These are phyloP conservation scores for Podocnemis expansa DNA, from an alignment of 2,113 vertebrate genomes.

Conservation along the genomic window DNA sequence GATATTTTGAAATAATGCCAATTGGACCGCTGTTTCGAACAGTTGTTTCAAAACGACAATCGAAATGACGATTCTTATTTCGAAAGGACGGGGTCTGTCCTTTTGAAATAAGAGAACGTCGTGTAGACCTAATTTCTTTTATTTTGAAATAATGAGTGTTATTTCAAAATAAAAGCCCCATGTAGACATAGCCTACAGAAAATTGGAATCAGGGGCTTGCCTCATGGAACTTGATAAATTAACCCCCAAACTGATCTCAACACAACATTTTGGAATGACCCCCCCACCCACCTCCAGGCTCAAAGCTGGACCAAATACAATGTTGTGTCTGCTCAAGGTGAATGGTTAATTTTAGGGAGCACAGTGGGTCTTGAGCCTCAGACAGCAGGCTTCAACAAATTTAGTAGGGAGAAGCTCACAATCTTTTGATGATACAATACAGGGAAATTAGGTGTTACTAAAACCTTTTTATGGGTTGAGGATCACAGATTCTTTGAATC, in stretches of 20 bases:
- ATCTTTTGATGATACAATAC: conserved; percentile 28
- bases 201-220: neutral
- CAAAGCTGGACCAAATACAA: neutral
- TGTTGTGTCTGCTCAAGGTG: neutral
- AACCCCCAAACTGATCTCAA: neutral
- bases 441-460: neutral
- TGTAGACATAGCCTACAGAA: no score
- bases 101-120: no score
- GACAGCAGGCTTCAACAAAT: neutral
- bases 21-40: no score
- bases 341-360: fast-evolving
- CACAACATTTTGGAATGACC: neutral
- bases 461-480: neutral
- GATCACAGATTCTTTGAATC: conserved; percentile 53
- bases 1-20: no score
- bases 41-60: no score
- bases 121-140: no score
- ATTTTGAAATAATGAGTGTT: no score
- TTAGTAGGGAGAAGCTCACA: conserved; percentile 5
- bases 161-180: no score
- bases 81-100: no score
- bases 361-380: neutral
- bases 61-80: no score
- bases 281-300: neutral
- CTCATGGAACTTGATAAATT: neutral